A percentile compares a stretch with the other conserved stretches of the same genome.
Conservation (phyloP, 2,888 invertebrate genomes). For the Abrostola triplasia region DNA sequence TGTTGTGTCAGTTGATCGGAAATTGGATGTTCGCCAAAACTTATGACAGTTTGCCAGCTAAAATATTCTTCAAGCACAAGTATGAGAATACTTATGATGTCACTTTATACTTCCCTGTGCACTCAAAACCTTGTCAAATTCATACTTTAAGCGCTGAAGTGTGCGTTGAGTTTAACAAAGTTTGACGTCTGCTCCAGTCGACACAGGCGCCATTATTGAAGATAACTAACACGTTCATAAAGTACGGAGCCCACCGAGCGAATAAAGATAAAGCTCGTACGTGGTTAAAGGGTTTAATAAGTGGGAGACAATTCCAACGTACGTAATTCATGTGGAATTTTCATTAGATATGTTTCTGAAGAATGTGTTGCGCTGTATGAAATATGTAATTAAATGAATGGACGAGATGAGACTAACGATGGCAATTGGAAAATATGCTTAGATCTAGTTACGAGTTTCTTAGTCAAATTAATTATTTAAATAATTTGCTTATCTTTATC, state of each 20-base stretch:
- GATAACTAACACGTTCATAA: conserved; percentile 56
- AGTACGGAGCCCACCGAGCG: conserved; percentile 58
- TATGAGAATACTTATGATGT: not conserved
- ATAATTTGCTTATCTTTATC: not conserved
- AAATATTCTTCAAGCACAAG: not conserved
- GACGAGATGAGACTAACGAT: conserved; percentile 44
- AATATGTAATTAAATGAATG: conserved; percentile 41
- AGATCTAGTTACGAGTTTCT: conserved; percentile 20
- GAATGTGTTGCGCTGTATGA: conserved; percentile 34
- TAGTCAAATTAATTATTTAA: not conserved
- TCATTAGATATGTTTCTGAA: conserved; percentile 52
- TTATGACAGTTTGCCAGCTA: not conserved
- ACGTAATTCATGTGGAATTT: conserved; percentile 48
- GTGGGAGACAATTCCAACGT: conserved; percentile 36
- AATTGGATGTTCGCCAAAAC: not conserved
- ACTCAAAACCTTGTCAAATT: conserved; percentile 17
- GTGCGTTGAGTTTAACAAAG: conserved; percentile 61
- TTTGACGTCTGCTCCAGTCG: conserved; percentile 64
- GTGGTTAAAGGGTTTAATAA: conserved; percentile 52
- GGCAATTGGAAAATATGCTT: conserved; percentile 18
- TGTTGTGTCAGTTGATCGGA: too few relatives aligned
- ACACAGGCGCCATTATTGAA: conserved; percentile 63
- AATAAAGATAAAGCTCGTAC: conserved; percentile 62
- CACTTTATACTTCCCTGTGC: not conserved
- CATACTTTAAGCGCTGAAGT: conserved; percentile 37